Evolutionary conservation across 2,797 vertebrate genomes (phyloP), one percentile per base, ranked within the genome.

Genomic region (Triplophysa bombifrons): DNA sequence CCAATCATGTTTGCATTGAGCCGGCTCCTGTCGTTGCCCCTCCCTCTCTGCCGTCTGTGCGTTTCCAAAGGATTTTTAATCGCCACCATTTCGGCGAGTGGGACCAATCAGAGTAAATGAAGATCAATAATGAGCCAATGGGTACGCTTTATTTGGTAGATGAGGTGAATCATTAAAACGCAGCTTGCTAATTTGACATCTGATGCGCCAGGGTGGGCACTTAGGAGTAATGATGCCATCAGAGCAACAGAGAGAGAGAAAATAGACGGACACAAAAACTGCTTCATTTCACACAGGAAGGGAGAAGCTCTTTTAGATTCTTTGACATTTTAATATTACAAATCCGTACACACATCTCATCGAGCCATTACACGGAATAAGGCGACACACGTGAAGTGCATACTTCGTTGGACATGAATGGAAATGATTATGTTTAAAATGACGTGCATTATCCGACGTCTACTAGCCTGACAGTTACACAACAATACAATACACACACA

Each of bases 71-170:
- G 78, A 79, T 75, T 84, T 86, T 83, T 81, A 75, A 84, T 82
- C 53, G 25, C 44, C 46, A n/a, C 67, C 72, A 79, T 82, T 82
- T 71, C 53, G 68, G 82, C 65, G 76, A 82, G 80, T 81, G 85
- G 86, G 78, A 82, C 85, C 85, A 84, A 82, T 86, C 85, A 85
- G 82, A 17, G 74, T 80, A 88, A 85, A 86, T 85, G 82, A 84
- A 87, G 85, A 87, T 87, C 86, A 84, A 84, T 86, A 80, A 84
- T 83, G 81, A 85, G 80, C 82, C 84, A 86, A 87, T 84, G 84
- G 79, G 77, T 17, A 72, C 63, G 83, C 77, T 79, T 83, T 87
- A 84, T 86, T 86, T 86, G 82, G 83, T 80, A 84, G 83, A 84
- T 83, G 80, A 82, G 82, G 80, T 74, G 82, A 83, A 84, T 86